Evolutionary conservation across 2,888 invertebrate genomes (phyloP).

Genomic region (Eubasilissa splendida): DNA sequence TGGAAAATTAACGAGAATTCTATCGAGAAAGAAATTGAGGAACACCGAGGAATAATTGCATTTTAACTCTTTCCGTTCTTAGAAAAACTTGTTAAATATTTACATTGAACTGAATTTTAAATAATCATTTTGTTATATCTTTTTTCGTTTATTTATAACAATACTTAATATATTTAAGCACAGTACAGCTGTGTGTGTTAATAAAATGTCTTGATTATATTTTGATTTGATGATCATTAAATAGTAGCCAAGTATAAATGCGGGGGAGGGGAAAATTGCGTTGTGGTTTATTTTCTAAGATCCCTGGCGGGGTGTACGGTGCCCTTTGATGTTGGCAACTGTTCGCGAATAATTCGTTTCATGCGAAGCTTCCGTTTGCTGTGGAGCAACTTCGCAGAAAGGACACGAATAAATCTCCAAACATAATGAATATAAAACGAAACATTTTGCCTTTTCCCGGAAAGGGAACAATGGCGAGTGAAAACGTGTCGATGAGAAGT

Average conservation of each 20-base stretch:
- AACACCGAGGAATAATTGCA: slow-evolving; percentile 33
- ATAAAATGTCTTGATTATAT: too few relatives aligned
- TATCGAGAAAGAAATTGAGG: slow-evolving; percentile 36
- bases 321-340: slow-evolving; percentile 42
- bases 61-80: slow-evolving; percentile 4
- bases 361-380: slow-evolving; percentile 2
- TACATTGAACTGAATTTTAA: too few relatives aligned
- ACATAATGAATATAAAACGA: slow-evolving; percentile 23
- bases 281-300: slow-evolving; percentile 13
- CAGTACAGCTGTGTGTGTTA: too few relatives aligned
- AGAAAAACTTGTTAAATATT: neutral
- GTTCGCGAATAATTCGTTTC: neutral
- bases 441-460: slow-evolving; percentile 18
- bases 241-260: too few relatives aligned
- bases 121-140: too few relatives aligned
- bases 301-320: slow-evolving; percentile 17
- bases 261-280: neutral
- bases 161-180: too few relatives aligned
- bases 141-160: too few relatives aligned
- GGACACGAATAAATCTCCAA: neutral
- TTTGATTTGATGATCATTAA: too few relatives aligned
- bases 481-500: neutral
- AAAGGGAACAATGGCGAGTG: neutral
- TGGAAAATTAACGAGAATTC: slow-evolving; percentile 47
- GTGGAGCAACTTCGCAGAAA: slow-evolving; percentile 4